These are phyloP conservation scores for Cottoperca gobio DNA, from an alignment of 2,797 vertebrate genomes.

Conservation along the genomic window DNA sequence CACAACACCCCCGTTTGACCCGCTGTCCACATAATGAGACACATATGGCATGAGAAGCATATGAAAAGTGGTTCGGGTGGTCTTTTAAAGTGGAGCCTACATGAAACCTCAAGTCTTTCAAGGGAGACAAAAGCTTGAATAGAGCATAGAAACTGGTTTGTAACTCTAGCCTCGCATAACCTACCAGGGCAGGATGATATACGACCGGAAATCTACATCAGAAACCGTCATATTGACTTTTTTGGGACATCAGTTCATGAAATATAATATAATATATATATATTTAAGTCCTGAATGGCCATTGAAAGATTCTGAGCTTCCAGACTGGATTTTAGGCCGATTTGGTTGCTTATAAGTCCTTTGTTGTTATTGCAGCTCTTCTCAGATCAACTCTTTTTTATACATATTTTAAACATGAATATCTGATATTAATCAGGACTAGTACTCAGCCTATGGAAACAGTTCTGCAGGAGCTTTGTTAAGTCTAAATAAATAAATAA, in stretches of 20 bases:
- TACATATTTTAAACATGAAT: not conserved
- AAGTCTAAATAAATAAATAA: not conserved
- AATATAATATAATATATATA: not conserved
- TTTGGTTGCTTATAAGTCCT: not conserved
- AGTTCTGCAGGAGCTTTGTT: not conserved
- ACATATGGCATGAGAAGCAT: slow-evolving; percentile 4
- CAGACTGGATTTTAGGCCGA: not conserved
- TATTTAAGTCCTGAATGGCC: not conserved
- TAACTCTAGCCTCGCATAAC: not conserved
- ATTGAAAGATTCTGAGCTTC: not conserved
- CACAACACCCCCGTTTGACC: slow-evolving; percentile 1
- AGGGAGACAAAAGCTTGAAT: slow-evolving; percentile 21
- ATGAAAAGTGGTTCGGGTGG: not conserved
- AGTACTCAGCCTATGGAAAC: not conserved
- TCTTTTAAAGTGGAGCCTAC: not conserved
- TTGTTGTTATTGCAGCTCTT: not conserved
- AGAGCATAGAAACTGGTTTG: slow-evolving; percentile 32
- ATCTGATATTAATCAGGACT: not conserved
- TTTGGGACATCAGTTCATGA: not conserved
- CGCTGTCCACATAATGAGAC: slow-evolving; percentile 11
- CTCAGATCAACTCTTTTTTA: not conserved
- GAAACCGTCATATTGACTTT: not conserved
- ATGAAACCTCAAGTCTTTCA: not conserved
- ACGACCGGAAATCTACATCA: not conserved
- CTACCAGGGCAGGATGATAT: not conserved